These are phyloP conservation scores for Etheostoma nigrum DNA, from an alignment of 2,797 vertebrate genomes.

Conservation along the genomic window DNA sequence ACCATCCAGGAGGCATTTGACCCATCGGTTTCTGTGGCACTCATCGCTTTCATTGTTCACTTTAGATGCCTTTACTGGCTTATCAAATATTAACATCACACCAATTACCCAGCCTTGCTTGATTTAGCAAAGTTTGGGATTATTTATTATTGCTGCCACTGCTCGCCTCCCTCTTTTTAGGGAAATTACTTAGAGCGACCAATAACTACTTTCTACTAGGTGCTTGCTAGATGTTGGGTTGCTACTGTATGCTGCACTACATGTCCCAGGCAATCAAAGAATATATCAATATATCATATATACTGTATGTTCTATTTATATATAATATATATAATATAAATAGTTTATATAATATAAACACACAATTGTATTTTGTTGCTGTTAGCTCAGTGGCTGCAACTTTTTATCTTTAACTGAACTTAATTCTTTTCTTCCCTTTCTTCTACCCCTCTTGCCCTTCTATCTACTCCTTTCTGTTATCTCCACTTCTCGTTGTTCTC, in stretches of 20 bases:
- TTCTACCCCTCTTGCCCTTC: constrained; percentile 9
- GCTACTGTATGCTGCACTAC: constrained; percentile 1
- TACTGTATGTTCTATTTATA: too few species aligned
- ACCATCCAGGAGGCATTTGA: constrained; percentile 11
- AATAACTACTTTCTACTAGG: constrained; percentile 31
- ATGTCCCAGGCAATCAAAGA: constrained; percentile 29
- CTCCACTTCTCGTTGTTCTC: constrained; percentile 48
- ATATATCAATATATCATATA: too few species aligned
- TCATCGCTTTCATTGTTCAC: constrained; percentile 54
- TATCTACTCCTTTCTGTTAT: constrained; percentile 36
- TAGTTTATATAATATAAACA: neutral
- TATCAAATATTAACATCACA: constrained; percentile 67
- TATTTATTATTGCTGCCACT: constrained; percentile 57
- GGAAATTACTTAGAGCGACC: constrained; percentile 32
- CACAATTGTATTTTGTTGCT: constrained; percentile 23
- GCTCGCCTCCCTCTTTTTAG: constrained; percentile 25
- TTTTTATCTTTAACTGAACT: constrained; percentile 22
- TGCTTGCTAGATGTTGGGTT: constrained; percentile 16
- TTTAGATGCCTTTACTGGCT: constrained; percentile 59
- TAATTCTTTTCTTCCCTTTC: constrained; percentile 17
- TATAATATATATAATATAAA: neutral
- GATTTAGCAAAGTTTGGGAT: constrained; percentile 54
- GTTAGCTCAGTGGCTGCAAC: constrained; percentile 4
- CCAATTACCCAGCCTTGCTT: constrained; percentile 59
- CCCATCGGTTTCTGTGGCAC: constrained; percentile 26